These are phyloP conservation scores for Halcyon smyrnensis DNA, from an alignment of 2,797 vertebrate species.

Conservation along the genomic window DNA sequence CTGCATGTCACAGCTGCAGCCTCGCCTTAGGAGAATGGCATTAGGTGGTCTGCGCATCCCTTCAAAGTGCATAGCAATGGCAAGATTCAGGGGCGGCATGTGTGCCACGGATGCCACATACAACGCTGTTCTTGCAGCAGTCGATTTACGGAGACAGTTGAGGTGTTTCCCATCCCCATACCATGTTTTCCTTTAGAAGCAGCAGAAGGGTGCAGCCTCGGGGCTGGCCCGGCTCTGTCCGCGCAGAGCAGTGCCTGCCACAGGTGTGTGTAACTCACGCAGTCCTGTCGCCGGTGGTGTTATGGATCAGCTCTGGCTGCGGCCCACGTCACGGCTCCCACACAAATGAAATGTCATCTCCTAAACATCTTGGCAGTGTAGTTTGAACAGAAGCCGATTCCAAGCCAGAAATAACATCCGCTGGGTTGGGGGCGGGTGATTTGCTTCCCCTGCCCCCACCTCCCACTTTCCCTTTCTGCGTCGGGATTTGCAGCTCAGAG, in stretches of 20 bases:
- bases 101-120: rapidly evolving
- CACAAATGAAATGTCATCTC: slow-evolving; percentile 51
- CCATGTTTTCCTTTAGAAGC: background rate
- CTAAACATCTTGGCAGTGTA: slow-evolving; percentile 24
- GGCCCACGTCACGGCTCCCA: slow-evolving; percentile 32
- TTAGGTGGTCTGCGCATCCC: background rate
- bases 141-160: background rate
- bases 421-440: background rate
- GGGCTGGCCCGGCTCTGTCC: background rate
- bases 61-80: background rate
- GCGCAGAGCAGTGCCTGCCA: background rate
- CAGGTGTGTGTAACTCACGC: background rate
- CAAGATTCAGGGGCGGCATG: background rate
- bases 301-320: background rate
- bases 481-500: background rate
- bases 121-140: background rate
- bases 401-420: slow-evolving; percentile 42
- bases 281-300: background rate
- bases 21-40: background rate
- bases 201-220: background rate
- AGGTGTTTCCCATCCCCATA: background rate
- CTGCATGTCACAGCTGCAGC: background rate
- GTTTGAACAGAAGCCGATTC: background rate
- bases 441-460: background rate
- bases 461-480: background rate